phyloP scores from a whole-genome alignment of 2,888 invertebrate genomes.

The Homarus gammarus region DNA sequence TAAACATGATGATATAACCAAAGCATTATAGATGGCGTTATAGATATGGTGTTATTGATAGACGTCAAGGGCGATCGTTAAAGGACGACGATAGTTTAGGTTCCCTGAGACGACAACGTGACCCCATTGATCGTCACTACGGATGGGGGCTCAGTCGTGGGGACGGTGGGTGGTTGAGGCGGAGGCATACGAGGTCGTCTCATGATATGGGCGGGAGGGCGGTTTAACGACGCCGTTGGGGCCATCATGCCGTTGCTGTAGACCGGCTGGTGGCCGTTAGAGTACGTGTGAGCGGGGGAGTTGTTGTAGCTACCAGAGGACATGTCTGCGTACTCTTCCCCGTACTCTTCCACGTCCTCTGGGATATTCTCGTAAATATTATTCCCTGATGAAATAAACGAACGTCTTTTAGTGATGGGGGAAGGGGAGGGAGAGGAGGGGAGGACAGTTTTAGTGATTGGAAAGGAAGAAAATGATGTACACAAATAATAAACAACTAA shows the following conservation, averaged over 20 bases:
- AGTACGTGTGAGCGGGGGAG: conserved; percentile 8
- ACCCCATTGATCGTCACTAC: conserved; percentile 62
- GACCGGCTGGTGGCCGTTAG: conserved; percentile 37
- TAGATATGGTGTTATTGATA: too few species aligned
- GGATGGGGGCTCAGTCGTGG: conserved; percentile 16
- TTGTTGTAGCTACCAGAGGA: conserved; percentile 28
- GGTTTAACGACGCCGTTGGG: neutral
- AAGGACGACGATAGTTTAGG: too few species aligned
- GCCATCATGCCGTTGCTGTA: conserved; percentile 36
- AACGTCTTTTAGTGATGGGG: neutral
- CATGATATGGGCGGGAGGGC: conserved; percentile 32
- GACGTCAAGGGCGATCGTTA: too few species aligned
- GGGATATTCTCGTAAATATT: conserved; percentile 66
- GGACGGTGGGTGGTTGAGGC: conserved; percentile 52
- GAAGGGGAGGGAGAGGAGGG: neutral
- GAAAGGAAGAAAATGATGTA: neutral
- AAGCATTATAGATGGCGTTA: too few species aligned
- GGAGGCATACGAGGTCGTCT: conserved; percentile 53
- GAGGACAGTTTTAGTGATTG: neutral
- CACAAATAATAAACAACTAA: neutral
- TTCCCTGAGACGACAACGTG: conserved; percentile 12
- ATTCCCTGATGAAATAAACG: neutral
- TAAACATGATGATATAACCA: neutral
- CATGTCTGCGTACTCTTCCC: conserved; percentile 54
- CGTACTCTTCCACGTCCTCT: conserved; percentile 52